These are phyloP conservation scores for Adelognathus sp. DNA, from an alignment of 2,888 invertebrate genomes.

Conservation along the genomic window DNA sequence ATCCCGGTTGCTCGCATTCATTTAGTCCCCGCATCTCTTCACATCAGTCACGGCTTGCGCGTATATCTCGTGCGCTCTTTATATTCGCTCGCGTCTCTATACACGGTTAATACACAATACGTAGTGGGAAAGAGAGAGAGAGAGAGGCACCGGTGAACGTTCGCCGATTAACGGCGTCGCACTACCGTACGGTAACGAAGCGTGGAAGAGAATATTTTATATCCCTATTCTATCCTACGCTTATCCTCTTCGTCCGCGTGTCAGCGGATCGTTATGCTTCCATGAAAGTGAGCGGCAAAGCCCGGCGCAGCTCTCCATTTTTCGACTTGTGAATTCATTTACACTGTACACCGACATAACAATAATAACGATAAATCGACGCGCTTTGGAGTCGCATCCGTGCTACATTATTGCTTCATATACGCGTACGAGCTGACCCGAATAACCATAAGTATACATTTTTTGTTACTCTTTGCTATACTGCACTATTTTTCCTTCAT, in stretches of 20 bases:
- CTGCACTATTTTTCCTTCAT: no score
- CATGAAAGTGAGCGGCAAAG: conserved; percentile 42
- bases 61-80: background rate
- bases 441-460: background rate
- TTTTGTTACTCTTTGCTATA: background rate
- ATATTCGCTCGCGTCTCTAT: background rate
- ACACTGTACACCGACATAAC: conserved; percentile 20
- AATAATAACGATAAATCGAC: conserved; percentile 21
- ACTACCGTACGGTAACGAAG: conserved; percentile 46
- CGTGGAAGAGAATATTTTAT: conserved; percentile 32
- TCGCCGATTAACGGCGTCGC: conserved; percentile 41
- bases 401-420: conserved; percentile 6
- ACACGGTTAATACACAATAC: conserved; percentile 12
- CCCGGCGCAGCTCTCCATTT: conserved; percentile 17
- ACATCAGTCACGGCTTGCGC: background rate
- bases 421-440: background rate
- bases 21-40: background rate
- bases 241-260: conserved; percentile 31
- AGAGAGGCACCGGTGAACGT: no score
- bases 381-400: background rate
- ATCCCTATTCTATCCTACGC: no score
- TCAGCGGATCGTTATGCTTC: conserved; percentile 45
- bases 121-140: no score
- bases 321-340: conserved; percentile 36
- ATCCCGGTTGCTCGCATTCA: no score